Conservation (phyloP, 2,113 vertebrate genomes). For the Platysternon megacephalum region DNA sequence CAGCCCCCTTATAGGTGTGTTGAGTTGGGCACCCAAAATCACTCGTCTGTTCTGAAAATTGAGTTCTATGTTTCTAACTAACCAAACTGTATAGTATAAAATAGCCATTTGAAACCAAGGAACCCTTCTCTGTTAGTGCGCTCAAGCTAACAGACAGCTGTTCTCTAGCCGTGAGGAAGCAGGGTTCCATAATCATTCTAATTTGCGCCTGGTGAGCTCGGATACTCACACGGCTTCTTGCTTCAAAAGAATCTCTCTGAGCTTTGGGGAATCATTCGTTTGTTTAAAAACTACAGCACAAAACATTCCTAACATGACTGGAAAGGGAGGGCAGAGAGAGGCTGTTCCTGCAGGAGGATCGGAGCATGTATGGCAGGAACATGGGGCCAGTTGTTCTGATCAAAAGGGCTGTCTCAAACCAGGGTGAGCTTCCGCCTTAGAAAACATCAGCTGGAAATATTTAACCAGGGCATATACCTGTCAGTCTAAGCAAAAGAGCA, state of each 20-base stretch:
- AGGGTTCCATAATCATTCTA: not conserved
- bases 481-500: constrained; percentile 19
- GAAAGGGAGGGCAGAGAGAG: not conserved
- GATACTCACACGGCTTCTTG: not conserved
- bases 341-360: not conserved
- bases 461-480: not conserved
- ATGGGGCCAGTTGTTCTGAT: not conserved
- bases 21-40: not conserved
- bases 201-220: not conserved
- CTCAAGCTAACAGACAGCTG: not conserved
- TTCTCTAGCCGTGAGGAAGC: not conserved
- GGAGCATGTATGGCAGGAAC: not conserved
- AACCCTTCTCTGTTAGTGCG: not conserved
- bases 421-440: not conserved
- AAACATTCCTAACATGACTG: not conserved
- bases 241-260: constrained; percentile 8
- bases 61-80: not conserved
- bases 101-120: not conserved
- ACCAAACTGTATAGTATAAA: not conserved
- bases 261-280: constrained; percentile 9
- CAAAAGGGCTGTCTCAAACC: not conserved
- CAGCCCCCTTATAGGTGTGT: not conserved
- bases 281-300: not conserved
- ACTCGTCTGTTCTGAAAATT: not conserved
- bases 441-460: not conserved